phyloP scores from a whole-genome alignment of 2,888 invertebrate genomes.

The Lathronympha strigana region DNA sequence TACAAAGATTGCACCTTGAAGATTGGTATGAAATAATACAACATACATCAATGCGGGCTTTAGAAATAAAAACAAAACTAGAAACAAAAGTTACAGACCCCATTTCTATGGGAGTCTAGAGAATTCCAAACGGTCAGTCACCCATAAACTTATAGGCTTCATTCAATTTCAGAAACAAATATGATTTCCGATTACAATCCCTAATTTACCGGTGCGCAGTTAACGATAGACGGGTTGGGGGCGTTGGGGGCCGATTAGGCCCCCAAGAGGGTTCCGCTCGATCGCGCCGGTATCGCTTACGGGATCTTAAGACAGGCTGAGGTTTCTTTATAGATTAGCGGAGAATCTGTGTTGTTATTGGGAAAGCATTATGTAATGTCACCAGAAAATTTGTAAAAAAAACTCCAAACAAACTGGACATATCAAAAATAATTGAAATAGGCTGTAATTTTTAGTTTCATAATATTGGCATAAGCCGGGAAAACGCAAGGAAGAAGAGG shows the following conservation, averaged over 20 bases:
- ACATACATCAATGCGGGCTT: not conserved
- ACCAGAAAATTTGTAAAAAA: not conserved
- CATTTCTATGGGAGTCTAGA: not conserved
- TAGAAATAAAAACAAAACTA: not conserved
- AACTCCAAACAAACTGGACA: too few relatives aligned
- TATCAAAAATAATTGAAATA: too few relatives aligned
- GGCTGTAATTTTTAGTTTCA: too few relatives aligned
- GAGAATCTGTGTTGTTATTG: conserved; percentile 11
- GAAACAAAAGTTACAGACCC: not conserved
- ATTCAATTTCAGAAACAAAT: conserved; percentile 26
- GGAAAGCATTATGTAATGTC: not conserved
- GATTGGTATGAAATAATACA: too few relatives aligned
- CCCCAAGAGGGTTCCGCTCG: conserved; percentile 53
- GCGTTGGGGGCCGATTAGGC: conserved; percentile 58
- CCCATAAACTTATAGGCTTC: not conserved
- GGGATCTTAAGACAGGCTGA: conserved; percentile 29
- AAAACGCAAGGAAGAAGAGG: too few relatives aligned
- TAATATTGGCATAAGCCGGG: too few relatives aligned
- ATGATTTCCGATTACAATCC: conserved; percentile 25
- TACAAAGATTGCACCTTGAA: too few relatives aligned
- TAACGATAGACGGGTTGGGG: conserved; percentile 53
- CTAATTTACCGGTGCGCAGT: conserved; percentile 42
- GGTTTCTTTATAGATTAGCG: conserved; percentile 29
- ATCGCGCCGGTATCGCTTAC: conserved; percentile 53
- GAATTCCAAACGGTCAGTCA: not conserved